Conservation (phyloP, 2,113 vertebrate species). For the Lophotis ruficrista region DNA sequence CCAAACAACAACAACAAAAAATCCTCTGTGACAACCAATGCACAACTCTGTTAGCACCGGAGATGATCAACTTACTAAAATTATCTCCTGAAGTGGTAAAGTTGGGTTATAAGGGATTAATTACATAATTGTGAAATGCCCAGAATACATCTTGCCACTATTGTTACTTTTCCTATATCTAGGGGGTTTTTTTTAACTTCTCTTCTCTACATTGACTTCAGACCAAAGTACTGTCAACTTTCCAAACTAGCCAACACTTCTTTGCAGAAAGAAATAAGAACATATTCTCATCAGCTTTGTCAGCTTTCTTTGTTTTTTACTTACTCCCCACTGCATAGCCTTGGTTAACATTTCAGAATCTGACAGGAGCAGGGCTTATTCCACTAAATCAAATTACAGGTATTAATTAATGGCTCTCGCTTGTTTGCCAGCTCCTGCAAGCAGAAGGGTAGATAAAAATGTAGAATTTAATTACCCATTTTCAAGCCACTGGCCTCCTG, state of each 20-base stretch:
- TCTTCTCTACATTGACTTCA: neutral
- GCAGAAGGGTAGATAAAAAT: slow-evolving; percentile 3
- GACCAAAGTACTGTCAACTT: neutral
- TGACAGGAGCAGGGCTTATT: neutral
- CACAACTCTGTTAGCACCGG: neutral
- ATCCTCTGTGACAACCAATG: neutral
- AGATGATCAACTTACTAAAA: neutral
- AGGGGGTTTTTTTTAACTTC: neutral
- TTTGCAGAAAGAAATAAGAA: neutral
- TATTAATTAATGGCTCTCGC: slow-evolving; percentile 56
- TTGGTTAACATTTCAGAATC: slow-evolving; percentile 8
- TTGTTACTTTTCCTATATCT: neutral
- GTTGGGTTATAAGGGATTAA: neutral
- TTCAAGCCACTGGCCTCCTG: slow-evolving; percentile 45
- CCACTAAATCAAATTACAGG: slow-evolving; percentile 38
- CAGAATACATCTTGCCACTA: neutral
- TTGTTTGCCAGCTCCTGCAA: slow-evolving; percentile 52
- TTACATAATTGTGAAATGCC: neutral
- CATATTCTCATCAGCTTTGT: neutral
- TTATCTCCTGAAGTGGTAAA: neutral
- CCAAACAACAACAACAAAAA: neutral
- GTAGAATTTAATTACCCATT: slow-evolving; percentile 48
- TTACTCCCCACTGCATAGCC: neutral
- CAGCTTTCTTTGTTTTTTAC: neutral
- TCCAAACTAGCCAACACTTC: neutral